A percentile compares a stretch with the other conserved stretches of the same genome.
These are phyloP conservation scores for Nicator chloris DNA, from an alignment of 2,113 vertebrate species.

Conservation along the genomic window DNA sequence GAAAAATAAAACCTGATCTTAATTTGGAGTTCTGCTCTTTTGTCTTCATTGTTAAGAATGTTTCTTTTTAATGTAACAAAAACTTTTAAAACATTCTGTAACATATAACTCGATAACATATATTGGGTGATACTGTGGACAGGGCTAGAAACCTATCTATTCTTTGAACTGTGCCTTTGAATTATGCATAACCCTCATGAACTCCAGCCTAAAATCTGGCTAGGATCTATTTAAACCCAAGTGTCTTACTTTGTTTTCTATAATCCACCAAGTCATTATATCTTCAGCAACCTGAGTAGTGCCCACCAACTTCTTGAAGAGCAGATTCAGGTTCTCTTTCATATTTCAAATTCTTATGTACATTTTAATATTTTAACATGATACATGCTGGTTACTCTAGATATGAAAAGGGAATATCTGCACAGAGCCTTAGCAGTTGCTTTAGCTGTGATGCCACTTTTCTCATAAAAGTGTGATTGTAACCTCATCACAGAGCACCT, in stretches of 20 bases:
- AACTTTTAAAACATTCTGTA: neutral
- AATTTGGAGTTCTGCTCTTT: neutral
- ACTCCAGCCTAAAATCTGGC: neutral
- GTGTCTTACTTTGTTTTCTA: neutral
- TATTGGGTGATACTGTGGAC: neutral
- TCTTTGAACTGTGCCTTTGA: neutral
- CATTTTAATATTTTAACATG: neutral
- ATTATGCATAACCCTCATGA: neutral
- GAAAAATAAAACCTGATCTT: neutral
- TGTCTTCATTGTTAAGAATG: neutral
- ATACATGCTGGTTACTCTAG: neutral
- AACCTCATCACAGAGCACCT: neutral
- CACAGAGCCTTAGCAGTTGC: neutral
- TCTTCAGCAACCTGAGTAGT: neutral
- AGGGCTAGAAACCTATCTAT: neutral
- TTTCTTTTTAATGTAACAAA: neutral
- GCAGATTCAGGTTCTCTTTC: neutral
- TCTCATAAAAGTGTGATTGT: neutral
- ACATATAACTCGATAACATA: neutral
- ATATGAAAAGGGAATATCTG: neutral
- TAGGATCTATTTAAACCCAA: neutral
- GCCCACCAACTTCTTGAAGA: neutral
- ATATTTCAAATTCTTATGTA: neutral
- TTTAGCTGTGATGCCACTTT: neutral
- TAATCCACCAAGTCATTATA: neutral